Evolutionary conservation across 1,140 invertebrate species (phyloP).

Genomic region (Tigriopus japonicus): DNA sequence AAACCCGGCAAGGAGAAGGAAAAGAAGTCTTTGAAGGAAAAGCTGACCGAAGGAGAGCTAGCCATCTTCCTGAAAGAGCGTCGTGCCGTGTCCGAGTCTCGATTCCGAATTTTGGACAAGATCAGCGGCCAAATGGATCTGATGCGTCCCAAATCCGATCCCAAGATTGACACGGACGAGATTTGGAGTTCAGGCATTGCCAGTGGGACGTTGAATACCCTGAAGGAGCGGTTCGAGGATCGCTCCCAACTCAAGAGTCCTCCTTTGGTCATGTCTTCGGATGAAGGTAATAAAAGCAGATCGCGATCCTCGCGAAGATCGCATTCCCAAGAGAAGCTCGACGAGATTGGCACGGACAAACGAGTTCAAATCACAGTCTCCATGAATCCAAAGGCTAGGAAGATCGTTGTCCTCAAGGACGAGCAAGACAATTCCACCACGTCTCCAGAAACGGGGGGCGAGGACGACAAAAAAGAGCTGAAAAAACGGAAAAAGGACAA

Average conservation of each 20-base stretch:
- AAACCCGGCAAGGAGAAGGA: slow-evolving; percentile 1
- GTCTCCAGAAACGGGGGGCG: background rate
- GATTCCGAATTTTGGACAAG: background rate
- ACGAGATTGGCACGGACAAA: no score
- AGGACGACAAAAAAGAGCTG: background rate
- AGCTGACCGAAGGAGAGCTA: slow-evolving; percentile 3
- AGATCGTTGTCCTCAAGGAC: background rate
- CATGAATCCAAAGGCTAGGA: no score
- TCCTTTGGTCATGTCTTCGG: no score
- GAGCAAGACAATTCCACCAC: background rate
- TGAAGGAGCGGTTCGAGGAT: background rate
- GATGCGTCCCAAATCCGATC: no score
- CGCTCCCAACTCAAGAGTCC: no score
- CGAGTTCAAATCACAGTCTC: no score
- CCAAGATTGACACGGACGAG: no score
- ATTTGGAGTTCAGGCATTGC: background rate
- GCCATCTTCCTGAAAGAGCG: slow-evolving; percentile 1
- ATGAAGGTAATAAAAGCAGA: no score
- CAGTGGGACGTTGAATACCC: background rate
- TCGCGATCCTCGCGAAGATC: no score
- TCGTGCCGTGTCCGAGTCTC: slow-evolving; percentile 5
- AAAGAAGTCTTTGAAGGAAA: slow-evolving; percentile 8
- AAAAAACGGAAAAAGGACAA: background rate
- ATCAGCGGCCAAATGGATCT: background rate
- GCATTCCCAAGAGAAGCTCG: no score